phyloP scores from a whole-genome alignment of 1,140 invertebrate genomes.

The Bombus waltoni region DNA sequence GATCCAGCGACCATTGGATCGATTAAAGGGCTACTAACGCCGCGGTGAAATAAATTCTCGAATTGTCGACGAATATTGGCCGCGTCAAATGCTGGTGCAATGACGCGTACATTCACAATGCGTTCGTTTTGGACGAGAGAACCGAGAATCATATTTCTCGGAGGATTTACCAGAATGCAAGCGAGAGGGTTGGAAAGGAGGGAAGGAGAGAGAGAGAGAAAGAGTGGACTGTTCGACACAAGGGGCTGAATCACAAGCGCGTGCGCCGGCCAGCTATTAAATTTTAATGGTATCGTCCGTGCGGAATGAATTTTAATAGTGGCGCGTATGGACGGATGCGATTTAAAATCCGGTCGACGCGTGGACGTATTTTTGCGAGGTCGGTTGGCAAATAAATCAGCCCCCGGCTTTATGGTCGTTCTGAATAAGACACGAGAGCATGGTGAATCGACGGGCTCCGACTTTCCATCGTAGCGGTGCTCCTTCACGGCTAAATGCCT shows the following conservation, averaged over 20 bases:
- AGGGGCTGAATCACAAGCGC: conserved; percentile 29
- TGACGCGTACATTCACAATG: not conserved
- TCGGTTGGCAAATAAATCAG: not conserved
- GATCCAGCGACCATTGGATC: too few relatives aligned
- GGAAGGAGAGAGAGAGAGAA: too few relatives aligned
- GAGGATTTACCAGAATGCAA: not conserved
- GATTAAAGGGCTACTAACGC: too few relatives aligned
- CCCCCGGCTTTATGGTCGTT: not conserved
- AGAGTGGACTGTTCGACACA: not conserved
- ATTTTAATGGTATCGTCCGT: conserved; percentile 44
- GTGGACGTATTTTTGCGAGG: conserved; percentile 1
- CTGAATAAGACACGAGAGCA: not conserved
- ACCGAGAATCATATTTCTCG: not conserved
- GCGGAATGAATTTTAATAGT: conserved; percentile 38
- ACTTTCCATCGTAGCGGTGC: conserved; percentile 4
- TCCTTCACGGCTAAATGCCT: conserved; percentile 20
- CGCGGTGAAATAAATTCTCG: too few relatives aligned
- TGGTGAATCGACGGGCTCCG: not conserved
- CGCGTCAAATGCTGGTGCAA: too few relatives aligned
- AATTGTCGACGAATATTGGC: too few relatives aligned
- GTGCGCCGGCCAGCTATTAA: conserved; percentile 35
- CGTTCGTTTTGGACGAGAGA: not conserved
- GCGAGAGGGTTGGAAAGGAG: too few relatives aligned
- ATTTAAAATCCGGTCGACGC: conserved; percentile 11
- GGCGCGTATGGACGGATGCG: not conserved